Base-by-base conservation (phyloP, 2,888 invertebrate genomes). In the Phalangium opilio region DNA sequence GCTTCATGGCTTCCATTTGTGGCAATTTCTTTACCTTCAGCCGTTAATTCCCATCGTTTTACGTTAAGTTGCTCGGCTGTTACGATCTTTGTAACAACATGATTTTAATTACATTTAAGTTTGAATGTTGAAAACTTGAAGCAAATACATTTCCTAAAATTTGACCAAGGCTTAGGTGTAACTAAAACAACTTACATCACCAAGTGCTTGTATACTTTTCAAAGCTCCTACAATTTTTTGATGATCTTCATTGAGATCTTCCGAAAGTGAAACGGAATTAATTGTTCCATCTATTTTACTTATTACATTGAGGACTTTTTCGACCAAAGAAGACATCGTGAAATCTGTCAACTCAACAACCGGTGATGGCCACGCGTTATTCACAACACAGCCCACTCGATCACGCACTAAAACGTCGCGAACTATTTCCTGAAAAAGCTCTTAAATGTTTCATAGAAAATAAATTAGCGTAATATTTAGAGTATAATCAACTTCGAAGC, bases 1-100 rank as follows among this genome's bases (percentile, higher is more conserved):
- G 84, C 93, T 70, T 98, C 98, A 64, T 96, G 89, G 63, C 95
- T 95, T 2, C 96, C 96, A 57, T 80, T 75, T 3, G 60, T 61
- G 15, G 78, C 77, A 3, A 95, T 78, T 39, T 73, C 67, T 55
- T 73, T 71, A 1, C 96, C 98, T 72, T 98, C 98, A 1, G 76
- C 78, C 2, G 90, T 93, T 46, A 95, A 68, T 60, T 84, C 85
- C 73, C 86, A 80, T 53, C 75, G 73, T 57, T 80, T 84, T 47
- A 71, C 73, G 50, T 77, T 78, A 14, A 75, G 69, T 49, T 80
- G 76, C 57, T 83, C 81, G 0, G 80, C 80, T 35, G 67, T 63
- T 1, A 95, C 74, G 57, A 84, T 72, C 70, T 75, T 52, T 40
- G 36, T 36, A 50, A 33, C 49, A 49, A 33, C 51, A 46, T 43